Conservation (phyloP, 1,140 invertebrate species). For the Scaptomyza pallida region DNA sequence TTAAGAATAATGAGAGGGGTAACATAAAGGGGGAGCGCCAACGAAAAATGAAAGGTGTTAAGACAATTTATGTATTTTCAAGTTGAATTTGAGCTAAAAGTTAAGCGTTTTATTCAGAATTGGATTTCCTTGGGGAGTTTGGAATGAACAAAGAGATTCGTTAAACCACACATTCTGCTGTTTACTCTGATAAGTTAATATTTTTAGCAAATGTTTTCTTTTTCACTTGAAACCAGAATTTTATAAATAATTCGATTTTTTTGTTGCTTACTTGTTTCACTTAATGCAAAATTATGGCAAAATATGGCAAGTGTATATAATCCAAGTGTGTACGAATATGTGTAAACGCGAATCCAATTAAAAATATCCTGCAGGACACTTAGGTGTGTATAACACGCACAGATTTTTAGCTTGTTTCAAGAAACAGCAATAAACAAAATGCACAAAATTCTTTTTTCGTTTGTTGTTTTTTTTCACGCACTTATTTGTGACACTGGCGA, state of each 20-base stretch:
- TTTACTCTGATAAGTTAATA: too few relatives aligned
- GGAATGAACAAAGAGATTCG: too few relatives aligned
- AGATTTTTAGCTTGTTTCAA: constrained; percentile 53
- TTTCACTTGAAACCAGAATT: background rate
- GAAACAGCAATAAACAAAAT: background rate
- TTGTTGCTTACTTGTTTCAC: constrained; percentile 47
- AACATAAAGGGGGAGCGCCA: background rate
- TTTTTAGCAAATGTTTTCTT: background rate
- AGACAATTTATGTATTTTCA: constrained; percentile 5
- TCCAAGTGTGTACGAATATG: constrained; percentile 42
- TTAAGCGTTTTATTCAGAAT: background rate
- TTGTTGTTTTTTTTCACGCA: constrained; percentile 9
- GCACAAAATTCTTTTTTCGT: constrained; percentile 11
- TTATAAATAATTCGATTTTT: background rate
- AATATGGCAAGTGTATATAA: constrained; percentile 55
- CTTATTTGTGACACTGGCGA: constrained; percentile 28
- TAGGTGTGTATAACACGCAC: constrained; percentile 70
- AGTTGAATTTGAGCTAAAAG: background rate
- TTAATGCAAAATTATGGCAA: constrained; percentile 25
- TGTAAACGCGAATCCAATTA: constrained; percentile 22
- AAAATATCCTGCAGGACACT: constrained; percentile 66
- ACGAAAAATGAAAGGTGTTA: background rate
- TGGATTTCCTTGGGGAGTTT: background rate
- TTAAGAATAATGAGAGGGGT: background rate
- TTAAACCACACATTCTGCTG: too few relatives aligned